A percentile compares a stretch with the other conserved stretches of the same genome.
These are phyloP conservation scores for Criorhina ranunculi DNA, from an alignment of 2,888 invertebrate species.

Conservation along the genomic window DNA sequence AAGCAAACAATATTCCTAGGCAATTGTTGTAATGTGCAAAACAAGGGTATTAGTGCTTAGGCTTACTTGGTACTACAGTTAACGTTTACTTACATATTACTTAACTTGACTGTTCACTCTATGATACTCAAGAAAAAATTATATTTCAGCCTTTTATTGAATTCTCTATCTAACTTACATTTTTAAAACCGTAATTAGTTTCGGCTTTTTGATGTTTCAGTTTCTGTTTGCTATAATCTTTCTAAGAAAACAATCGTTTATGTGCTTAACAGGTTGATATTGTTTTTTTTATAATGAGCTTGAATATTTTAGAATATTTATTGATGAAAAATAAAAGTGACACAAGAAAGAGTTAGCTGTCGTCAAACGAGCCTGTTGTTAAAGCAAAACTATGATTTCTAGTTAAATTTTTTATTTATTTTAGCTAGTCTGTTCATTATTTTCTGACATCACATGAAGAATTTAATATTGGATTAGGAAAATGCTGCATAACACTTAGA, in stretches of 20 bases:
- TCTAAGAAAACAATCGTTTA: neutral
- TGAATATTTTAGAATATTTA: neutral
- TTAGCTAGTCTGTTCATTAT: constrained; percentile 8
- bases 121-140: neutral
- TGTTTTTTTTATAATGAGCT: too few relatives aligned
- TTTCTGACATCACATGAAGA: neutral
- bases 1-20: neutral
- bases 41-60: neutral
- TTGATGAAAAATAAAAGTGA: neutral
- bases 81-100: neutral
- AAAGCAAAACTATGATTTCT: neutral
- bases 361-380: neutral
- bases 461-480: neutral
- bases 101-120: neutral
- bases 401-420: neutral
- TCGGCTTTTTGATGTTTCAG: constrained; percentile 12
- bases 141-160: constrained; percentile 44
- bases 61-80: constrained; percentile 2
- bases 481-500: neutral
- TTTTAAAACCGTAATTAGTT: constrained; percentile 2
- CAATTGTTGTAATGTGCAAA: neutral
- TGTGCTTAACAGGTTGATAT: neutral
- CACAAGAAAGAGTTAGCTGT: too few relatives aligned
- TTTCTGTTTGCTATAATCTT: neutral
- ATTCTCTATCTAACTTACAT: constrained; percentile 37